Percentiles rank a stretch among this genome's conserved stretches.
Evolutionary conservation across 2,797 vertebrate species (phyloP).

Genomic region (Ctenopoma multispine): DNA sequence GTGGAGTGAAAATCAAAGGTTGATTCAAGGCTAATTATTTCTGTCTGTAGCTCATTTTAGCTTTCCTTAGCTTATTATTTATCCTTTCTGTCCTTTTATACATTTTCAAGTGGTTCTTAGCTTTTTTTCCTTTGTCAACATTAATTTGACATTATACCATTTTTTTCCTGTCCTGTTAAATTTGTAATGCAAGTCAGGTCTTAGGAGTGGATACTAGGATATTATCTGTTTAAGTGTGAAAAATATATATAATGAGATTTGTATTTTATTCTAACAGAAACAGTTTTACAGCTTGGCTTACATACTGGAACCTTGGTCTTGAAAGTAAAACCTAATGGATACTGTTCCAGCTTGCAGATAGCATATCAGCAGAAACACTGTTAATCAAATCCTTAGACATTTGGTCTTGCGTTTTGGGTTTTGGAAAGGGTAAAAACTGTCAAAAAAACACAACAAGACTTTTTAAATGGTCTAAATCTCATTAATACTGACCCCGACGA

Average conservation of each 20-base stretch:
- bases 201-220: too few species aligned
- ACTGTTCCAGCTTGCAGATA: too few species aligned
- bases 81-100: not conserved
- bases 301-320: conserved; percentile 3
- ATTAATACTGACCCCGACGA: conserved; percentile 31
- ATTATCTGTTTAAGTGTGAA: too few species aligned
- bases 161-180: too few species aligned
- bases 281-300: too few species aligned
- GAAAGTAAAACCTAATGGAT: not conserved
- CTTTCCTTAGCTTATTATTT: not conserved
- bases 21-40: too few species aligned
- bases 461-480: not conserved
- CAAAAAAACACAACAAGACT: not conserved
- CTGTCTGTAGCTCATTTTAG: not conserved
- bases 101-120: not conserved
- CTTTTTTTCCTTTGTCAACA: not conserved
- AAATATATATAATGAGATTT: not conserved
- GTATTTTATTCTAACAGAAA: conserved; percentile 7
- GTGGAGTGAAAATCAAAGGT: too few species aligned
- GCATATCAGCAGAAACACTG: too few species aligned
- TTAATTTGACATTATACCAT: too few species aligned
- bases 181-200: too few species aligned
- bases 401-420: not conserved
- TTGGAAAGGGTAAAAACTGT: not conserved
- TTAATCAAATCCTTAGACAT: too few species aligned